Evolutionary conservation across 2,888 invertebrate species (phyloP).

Genomic region (Lycia hirtaria): DNA sequence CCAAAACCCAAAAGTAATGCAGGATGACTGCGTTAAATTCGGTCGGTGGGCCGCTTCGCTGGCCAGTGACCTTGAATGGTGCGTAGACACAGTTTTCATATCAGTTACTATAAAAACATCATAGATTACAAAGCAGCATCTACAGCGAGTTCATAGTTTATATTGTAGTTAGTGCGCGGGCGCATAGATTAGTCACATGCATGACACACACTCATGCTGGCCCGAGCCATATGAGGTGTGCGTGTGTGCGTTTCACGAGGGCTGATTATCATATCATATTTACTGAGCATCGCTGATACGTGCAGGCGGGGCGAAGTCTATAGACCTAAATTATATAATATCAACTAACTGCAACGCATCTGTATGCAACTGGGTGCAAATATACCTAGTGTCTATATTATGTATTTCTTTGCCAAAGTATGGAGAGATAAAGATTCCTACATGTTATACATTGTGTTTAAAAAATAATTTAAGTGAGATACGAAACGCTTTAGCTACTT

Average conservation of each 20-base stretch:
- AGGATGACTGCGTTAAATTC: conserved; percentile 67
- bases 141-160: conserved; percentile 13
- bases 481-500: no score
- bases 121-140: conserved; percentile 10
- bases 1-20: conserved; percentile 47
- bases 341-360: no score
- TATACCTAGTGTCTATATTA: no score
- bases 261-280: conserved; percentile 45
- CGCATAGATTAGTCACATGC: conserved; percentile 70
- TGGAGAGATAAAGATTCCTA: no score
- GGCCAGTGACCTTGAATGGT: conserved; percentile 78
- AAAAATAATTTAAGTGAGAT: no score
- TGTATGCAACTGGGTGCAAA: not conserved
- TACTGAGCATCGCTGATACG: conserved; percentile 34
- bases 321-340: conserved; percentile 36
- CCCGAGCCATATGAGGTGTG: conserved; percentile 44
- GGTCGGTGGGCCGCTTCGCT: conserved; percentile 67
- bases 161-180: conserved; percentile 48
- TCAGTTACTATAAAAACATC: conserved; percentile 13
- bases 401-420: no score
- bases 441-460: no score
- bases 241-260: conserved; percentile 46
- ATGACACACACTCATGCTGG: conserved; percentile 48
- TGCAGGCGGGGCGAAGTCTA: conserved; percentile 23
- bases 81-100: conserved; percentile 23